phyloP scores from a whole-genome alignment of 2,797 vertebrate species.

The Picus viridis region DNA sequence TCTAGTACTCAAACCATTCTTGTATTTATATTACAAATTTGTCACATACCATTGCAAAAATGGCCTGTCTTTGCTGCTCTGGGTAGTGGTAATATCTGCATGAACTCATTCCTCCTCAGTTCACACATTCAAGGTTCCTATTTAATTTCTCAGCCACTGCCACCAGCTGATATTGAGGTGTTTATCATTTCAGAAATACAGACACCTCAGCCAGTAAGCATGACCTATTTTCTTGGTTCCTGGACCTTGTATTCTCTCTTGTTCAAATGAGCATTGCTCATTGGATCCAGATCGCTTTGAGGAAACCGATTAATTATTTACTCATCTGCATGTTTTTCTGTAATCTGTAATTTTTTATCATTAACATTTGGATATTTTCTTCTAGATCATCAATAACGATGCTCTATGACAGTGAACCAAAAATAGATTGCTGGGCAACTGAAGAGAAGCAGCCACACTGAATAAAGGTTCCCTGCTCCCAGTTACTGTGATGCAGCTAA shows the following conservation, averaged over 20 bases:
- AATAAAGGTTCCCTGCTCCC: neutral
- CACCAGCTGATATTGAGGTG: slow-evolving; percentile 29
- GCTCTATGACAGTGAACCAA: neutral
- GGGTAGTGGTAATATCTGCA: neutral
- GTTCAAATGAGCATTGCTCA: neutral
- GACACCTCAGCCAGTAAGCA: slow-evolving; percentile 34
- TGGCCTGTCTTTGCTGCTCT: neutral
- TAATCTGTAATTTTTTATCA: neutral
- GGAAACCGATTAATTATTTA: slow-evolving; percentile 25
- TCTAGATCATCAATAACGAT: neutral
- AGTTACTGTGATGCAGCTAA: neutral
- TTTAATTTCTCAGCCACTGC: slow-evolving; percentile 38
- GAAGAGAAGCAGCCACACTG: neutral
- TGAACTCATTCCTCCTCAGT: neutral
- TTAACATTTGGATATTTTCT: slow-evolving; percentile 20
- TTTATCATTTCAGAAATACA: slow-evolving; percentile 50
- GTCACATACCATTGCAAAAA: fast-evolving
- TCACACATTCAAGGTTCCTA: slow-evolving; percentile 13
- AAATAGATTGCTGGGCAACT: slow-evolving; percentile 31
- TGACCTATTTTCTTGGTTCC: slow-evolving; percentile 53
- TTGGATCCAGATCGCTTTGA: neutral
- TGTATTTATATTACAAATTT: neutral
- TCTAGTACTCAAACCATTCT: neutral
- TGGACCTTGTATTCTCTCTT: slow-evolving; percentile 25
- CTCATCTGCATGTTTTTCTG: neutral